Evolutionary conservation across 2,797 vertebrate genomes (phyloP), one percentile per base, ranked within the genome.

Genomic region (Dromococcyx pavoninus): DNA sequence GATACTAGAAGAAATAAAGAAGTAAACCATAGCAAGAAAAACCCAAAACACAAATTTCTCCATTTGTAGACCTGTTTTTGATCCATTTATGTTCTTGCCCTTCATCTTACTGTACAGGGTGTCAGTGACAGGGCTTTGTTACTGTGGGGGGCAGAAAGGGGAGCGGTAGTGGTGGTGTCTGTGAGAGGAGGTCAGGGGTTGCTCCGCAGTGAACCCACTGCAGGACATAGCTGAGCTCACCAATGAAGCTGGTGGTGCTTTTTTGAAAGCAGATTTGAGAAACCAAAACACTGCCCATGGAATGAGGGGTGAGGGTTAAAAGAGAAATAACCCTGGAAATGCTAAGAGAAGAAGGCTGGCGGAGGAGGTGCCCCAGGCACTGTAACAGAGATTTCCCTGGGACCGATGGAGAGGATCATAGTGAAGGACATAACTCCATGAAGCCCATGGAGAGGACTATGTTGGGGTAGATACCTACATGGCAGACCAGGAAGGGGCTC

Each of bases 401-500:
- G 81, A 27, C 5, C 10, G 16, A 24, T 1, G 2, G 14, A n/a
- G 6, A 83, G 15, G 30, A 58, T 10, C 5, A 23, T 27, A 28
- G 44, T 23, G 17, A 61, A 76, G 12, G 27, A 56, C 27, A 15
- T 17, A 35, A 54, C 16, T 78, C 22, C 17, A 21, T 44, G 28
- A 50, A 62, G 32, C 19, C n/a, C 2, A 0, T 12, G 21, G 50
- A 56, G 9, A 69, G 17, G 41, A 74, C 19, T n/a, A 60, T 0
- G 0, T 22, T 33, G 33, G 53, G 46, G 8, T 17, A 72, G 11
- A 11, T 13, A 48, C 14, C 35, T 72, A 15, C 18, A 22, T 27
- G 50, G n/a, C 51, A 85, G 37, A 9, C 58, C 1, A 0, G 2
- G 6, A 16, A 57, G 8, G 10, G 7, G 2, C 10, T 17, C 3